Evolutionary conservation across 2,888 invertebrate genomes (phyloP).

Genomic region (Sminthurinus aureus): DNA sequence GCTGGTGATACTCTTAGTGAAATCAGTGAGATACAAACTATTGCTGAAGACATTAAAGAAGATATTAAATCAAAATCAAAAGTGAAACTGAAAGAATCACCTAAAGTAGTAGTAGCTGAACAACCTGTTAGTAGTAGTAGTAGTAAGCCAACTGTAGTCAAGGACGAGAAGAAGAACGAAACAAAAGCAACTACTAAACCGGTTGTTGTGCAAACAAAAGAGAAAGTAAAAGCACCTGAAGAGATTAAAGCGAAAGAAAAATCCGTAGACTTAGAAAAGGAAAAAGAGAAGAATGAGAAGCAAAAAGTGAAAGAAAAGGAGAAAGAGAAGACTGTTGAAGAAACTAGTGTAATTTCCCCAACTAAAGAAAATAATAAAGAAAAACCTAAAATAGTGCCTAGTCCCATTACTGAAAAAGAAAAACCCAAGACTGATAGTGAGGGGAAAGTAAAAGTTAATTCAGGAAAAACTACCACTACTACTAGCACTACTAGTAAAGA

Average conservation of each 20-base stretch:
- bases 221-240: neutral
- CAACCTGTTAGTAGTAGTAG: neutral
- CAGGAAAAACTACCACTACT: slow-evolving; percentile 64
- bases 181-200: neutral
- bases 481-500: slow-evolving; percentile 71
- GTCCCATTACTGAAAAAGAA: neutral
- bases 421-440: slow-evolving; percentile 2
- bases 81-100: slow-evolving; percentile 11
- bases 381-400: slow-evolving; percentile 12
- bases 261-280: slow-evolving; percentile 2
- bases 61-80: slow-evolving; percentile 21
- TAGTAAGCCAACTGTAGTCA: neutral
- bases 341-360: neutral
- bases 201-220: neutral
- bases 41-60: slow-evolving; percentile 52
- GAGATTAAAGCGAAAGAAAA: slow-evolving; percentile 62
- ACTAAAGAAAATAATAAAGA: slow-evolving; percentile 21
- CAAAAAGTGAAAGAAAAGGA: slow-evolving; percentile 23
- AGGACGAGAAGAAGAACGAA: neutral
- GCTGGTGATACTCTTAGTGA: slow-evolving; percentile 57
- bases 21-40: slow-evolving; percentile 57
- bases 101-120: neutral
- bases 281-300: neutral
- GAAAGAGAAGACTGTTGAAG: slow-evolving; percentile 24
- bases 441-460: neutral